phyloP scores from a whole-genome alignment of 2,888 invertebrate genomes.

The Eupsilia transversa region DNA sequence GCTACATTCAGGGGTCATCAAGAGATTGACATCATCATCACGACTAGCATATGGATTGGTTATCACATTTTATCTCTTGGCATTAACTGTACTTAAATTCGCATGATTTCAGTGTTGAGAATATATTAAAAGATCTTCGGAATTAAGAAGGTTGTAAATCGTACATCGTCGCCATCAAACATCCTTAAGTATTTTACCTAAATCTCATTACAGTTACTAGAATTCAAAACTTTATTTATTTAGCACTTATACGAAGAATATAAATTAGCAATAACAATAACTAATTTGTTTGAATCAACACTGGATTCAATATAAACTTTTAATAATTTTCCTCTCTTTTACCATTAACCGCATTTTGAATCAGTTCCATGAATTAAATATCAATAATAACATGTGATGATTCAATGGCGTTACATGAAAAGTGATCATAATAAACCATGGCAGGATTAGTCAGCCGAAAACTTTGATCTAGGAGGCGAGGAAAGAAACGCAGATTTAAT shows the following conservation, averaged over 20 bases:
- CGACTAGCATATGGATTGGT: not conserved
- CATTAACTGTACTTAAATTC: slow-evolving; percentile 2
- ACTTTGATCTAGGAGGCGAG: slow-evolving; percentile 8
- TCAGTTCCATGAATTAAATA: slow-evolving; percentile 43
- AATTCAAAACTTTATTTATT: slow-evolving; percentile 36
- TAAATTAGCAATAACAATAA: slow-evolving; percentile 27
- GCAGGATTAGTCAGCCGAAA: slow-evolving; percentile 13
- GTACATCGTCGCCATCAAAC: not conserved
- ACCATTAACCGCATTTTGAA: slow-evolving; percentile 38
- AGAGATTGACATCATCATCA: not conserved
- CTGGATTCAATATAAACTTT: slow-evolving; percentile 34
- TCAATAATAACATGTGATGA: slow-evolving; percentile 41
- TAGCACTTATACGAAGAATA: slow-evolving; percentile 37
- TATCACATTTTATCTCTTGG: slow-evolving; percentile 11
- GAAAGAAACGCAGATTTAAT: not conserved
- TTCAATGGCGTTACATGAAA: slow-evolving; percentile 47
- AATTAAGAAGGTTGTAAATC: not conserved
- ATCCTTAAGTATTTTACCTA: slow-evolving; percentile 20
- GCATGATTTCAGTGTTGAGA: not conserved
- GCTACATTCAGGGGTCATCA: not conserved
- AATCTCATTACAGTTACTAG: slow-evolving; percentile 22
- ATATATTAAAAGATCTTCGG: not conserved
- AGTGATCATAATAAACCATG: slow-evolving; percentile 33
- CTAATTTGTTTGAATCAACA: slow-evolving; percentile 34
- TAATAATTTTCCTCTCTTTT: slow-evolving; percentile 56